Base-by-base conservation (phyloP, 2,797 vertebrate genomes). In the Lateolabrax maculatus region DNA sequence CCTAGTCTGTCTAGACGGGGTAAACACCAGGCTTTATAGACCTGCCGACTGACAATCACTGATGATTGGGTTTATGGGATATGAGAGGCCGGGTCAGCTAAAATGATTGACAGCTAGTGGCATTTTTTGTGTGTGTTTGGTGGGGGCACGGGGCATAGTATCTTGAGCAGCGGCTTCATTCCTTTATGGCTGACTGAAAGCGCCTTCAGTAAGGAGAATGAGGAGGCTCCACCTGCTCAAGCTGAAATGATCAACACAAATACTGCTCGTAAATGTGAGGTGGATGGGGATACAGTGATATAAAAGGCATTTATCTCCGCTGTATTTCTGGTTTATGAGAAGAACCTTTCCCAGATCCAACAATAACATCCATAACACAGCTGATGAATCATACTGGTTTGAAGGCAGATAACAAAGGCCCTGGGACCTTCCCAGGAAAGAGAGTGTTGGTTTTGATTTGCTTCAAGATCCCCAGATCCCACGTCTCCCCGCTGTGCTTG, bases 1-100 rank as follows among this genome's bases (percentile, higher is more conserved):
- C 85, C 74, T 60, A 48, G 74, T 80, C 81, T 87, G 92, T 95
- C 94, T 94, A 95, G 94, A 94, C 91, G 39, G 51, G 71, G 80
- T 92, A 94, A 93, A 94, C 84, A 87, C 82, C 62, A 72, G 80
- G 81, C 84, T 92, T 88, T 90, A 85, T 84, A 87, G 89, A 83
- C 52, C 81, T 86, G 80, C 79, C 71, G 80, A 90, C 79, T 93
- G 91, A 91, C 77, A 83, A 77, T 85, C 82, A 87, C 75, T 79
- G 61, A 86, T 84, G 77, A 88, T 81, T 89, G 70, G 52, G 64
- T 85, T 91, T 87, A 63, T 81, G 80, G 65, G 71, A 81, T 81
- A 57, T 68, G 65, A 79, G 58, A 82, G 80, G 77, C 72, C 7
- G 29, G 72, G 66, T 85, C 81, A 83, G 71, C 87, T 71, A 83